Evolutionary conservation across 2,113 vertebrate species (phyloP).

Genomic region (Pterophyllum scalare): DNA sequence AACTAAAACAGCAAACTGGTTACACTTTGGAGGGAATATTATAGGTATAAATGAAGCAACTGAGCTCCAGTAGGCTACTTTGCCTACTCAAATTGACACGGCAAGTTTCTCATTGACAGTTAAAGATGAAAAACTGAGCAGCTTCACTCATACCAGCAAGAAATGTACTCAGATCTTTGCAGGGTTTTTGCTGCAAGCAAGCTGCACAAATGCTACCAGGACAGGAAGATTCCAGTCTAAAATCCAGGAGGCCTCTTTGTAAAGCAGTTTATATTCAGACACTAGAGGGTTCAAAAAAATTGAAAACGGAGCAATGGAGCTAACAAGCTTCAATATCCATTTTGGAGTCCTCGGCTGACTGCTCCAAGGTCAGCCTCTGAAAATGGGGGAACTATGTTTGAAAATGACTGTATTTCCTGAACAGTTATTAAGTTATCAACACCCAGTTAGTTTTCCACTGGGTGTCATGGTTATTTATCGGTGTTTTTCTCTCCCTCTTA

Average conservation of each 20-base stretch:
- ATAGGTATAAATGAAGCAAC: background rate
- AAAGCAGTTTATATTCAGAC: background rate
- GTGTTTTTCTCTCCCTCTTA: background rate
- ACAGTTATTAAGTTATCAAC: no score
- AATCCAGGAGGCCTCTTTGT: background rate
- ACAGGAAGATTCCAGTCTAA: background rate
- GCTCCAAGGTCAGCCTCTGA: background rate
- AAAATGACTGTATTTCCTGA: background rate
- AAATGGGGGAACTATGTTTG: background rate
- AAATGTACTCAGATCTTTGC: background rate
- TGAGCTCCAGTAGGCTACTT: background rate
- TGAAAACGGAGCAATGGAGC: no score
- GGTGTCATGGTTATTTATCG: background rate
- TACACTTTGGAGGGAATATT: conserved; percentile 1
- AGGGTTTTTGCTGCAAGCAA: background rate
- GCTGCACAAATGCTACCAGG: background rate
- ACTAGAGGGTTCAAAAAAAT: background rate
- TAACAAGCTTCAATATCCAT: no score
- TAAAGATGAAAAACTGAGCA: background rate
- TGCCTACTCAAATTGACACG: background rate
- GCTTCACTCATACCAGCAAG: background rate
- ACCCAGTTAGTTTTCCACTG: background rate
- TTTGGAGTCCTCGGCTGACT: no score
- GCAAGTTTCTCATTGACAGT: background rate
- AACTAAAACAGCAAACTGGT: conserved; percentile 15